phyloP scores from a whole-genome alignment of 2,888 invertebrate genomes.

The Helobdella robusta region DNA sequence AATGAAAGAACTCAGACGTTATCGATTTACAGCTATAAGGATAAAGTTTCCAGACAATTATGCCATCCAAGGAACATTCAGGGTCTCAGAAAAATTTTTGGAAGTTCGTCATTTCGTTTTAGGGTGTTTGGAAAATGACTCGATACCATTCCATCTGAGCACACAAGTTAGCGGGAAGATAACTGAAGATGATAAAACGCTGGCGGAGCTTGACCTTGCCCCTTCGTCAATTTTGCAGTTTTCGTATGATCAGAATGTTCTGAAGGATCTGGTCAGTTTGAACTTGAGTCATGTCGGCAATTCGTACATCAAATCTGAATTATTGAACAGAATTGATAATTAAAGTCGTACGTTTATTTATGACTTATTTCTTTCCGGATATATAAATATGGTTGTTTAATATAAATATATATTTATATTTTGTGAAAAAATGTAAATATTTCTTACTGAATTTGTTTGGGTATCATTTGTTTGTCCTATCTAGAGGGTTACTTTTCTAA shows the following conservation, averaged over 20 bases:
- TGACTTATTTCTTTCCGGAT: too few species aligned
- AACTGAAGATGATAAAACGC: conserved; percentile 60
- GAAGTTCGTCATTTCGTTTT: conserved; percentile 69
- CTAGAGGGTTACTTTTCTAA: too few species aligned
- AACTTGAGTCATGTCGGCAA: too few species aligned
- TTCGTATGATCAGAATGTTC: conserved; percentile 54
- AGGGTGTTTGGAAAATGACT: conserved; percentile 63
- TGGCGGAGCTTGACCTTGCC: conserved; percentile 69
- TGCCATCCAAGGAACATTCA: conserved; percentile 70
- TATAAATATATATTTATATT: too few species aligned
- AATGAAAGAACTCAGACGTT: conserved; percentile 59
- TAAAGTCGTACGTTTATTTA: too few species aligned
- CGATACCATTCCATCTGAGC: conserved; percentile 62
- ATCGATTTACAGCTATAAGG: conserved; percentile 66
- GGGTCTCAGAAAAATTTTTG: conserved; percentile 66
- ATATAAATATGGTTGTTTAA: too few species aligned
- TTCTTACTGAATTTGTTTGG: too few species aligned
- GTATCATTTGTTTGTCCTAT: too few species aligned
- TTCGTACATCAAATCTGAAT: too few species aligned
- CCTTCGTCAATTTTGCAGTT: conserved; percentile 74
- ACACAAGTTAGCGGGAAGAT: conserved; percentile 62
- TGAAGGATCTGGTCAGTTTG: too few species aligned
- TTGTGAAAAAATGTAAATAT: too few species aligned
- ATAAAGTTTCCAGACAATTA: conserved; percentile 67
- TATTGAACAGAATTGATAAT: too few species aligned